Conservation (phyloP, 37 sponge, comb jelly and placozoan genomes). For the Mnemiopsis leidyi region DNA sequence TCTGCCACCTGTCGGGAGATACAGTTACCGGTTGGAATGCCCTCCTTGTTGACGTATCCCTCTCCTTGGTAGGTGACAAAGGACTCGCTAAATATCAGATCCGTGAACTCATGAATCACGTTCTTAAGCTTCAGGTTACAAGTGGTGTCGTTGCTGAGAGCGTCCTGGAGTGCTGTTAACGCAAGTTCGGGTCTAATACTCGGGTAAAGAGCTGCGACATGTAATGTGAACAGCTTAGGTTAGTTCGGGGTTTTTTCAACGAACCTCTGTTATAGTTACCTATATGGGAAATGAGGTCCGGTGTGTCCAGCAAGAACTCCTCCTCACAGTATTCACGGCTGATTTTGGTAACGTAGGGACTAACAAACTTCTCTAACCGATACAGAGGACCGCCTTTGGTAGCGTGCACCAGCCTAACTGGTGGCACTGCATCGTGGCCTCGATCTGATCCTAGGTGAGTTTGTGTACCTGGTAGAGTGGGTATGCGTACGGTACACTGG, state of each 20-base stretch:
- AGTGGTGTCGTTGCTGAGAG: not conserved
- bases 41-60: not conserved
- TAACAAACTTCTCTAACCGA: not conserved
- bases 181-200: not conserved
- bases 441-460: not conserved
- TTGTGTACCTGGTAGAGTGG: not conserved
- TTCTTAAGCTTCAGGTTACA: not conserved
- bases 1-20: not conserved
- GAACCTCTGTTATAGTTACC: not conserved
- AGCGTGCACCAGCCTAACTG: not conserved
- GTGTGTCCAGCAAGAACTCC: not conserved
- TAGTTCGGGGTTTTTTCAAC: too few species aligned
- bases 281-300: not conserved
- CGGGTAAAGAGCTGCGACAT: not conserved
- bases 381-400: not conserved
- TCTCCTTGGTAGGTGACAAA: not conserved
- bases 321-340: conserved; percentile 1
- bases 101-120: not conserved
- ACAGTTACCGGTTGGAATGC: not conserved
- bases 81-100: not conserved
- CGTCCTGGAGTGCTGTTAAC: not conserved
- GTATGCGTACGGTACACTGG: not conserved
- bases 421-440: not conserved
- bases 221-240: not conserved
- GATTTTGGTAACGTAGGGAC: not conserved